Evolutionary conservation across 1,140 invertebrate genomes (phyloP), one percentile per base, ranked within the genome.

Genomic region (Tetraneura akinire): DNA sequence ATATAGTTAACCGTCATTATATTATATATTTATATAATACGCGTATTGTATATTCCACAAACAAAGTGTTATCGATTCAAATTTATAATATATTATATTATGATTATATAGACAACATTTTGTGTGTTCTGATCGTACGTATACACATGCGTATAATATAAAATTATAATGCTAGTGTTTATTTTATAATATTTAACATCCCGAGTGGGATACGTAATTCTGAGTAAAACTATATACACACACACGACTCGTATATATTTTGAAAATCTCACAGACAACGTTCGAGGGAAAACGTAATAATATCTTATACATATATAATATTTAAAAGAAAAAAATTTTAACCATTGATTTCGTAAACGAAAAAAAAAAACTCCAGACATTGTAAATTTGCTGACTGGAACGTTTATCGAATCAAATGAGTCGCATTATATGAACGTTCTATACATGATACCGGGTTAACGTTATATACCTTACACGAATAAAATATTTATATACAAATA

Each of bases 321-420:
- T n/a, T n/a, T n/a, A n/a, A n/a, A n/a, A n/a, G n/a, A n/a, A n/a
- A n/a, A n/a, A n/a, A n/a, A 62, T 45, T 68, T 68, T 68, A 45
- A 68, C 45, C 64, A 8, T 45, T 23, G 64, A 68, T 68, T 68
- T 68, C 64, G 64, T 68, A 68, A 68, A 68, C 18, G 13, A 60
- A 26, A 29, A 23, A 60, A 45, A 68, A n/a, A 45, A 68, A 45
- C 32, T 18, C 64, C 37, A 45, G 32, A 42, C 64, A 68, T 42
- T 23, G 64, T 68, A 21, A 45, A 68, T 21, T 68, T 26, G 64
- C 64, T 68, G 64, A 68, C 37, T n/a, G 32, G 45, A 45, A 42
- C 32, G 37, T 42, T 45, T 45, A 11, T 42, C 37, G 37, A 45
- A 26, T 42, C 62, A 45, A 68, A n/a, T n/a, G n/a, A 45, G 66